phyloP scores from a whole-genome alignment of 2,113 vertebrate species.

The Egretta garzetta region DNA sequence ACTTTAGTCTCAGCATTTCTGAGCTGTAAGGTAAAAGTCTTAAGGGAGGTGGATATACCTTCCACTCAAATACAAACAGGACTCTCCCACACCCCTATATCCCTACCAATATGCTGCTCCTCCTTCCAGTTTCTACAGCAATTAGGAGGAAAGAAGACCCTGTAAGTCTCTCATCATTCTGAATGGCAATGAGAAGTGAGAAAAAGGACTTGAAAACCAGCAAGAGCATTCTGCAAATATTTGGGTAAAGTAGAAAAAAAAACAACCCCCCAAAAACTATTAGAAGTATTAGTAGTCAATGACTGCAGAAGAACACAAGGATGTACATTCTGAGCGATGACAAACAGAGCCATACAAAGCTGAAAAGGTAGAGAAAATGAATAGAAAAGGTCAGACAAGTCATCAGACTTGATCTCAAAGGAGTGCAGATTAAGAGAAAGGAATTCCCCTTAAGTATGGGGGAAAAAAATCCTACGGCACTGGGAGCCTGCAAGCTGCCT shows the following conservation, averaged over 20 bases:
- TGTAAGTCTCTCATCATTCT: background rate
- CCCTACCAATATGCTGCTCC: background rate
- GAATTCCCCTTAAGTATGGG: background rate
- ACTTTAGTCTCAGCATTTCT: background rate
- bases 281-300: background rate
- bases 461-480: background rate
- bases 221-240: background rate
- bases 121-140: background rate
- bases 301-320: background rate
- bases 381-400: background rate
- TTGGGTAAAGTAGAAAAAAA: background rate
- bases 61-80: background rate
- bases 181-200: background rate
- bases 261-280: background rate
- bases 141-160: background rate
- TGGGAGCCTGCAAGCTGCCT: background rate
- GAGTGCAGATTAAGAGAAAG: background rate
- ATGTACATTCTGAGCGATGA: background rate
- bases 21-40: background rate
- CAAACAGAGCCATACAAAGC: background rate
- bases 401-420: background rate
- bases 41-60: background rate
- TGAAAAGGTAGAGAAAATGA: background rate
- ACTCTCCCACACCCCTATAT: background rate
- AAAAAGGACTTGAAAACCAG: background rate